Evolutionary conservation across 37 sponge, comb jelly and placozoan genomes (phyloP).

Genomic region (Crambe crambe): DNA sequence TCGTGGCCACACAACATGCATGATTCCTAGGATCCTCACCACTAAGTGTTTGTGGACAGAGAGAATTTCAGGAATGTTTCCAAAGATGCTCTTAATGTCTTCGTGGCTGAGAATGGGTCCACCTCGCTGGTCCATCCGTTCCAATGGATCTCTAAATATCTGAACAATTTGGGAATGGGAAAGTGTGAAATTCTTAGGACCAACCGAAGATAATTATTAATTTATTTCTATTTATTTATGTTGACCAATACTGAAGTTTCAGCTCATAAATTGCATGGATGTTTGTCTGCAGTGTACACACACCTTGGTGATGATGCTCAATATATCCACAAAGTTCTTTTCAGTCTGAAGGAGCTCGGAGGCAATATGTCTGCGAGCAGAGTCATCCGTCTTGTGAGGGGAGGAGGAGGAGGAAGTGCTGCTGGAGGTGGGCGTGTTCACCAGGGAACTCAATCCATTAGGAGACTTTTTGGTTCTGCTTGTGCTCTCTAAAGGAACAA

Average conservation of each 20-base stretch:
- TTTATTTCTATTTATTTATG: no score
- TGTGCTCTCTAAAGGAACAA: not conserved
- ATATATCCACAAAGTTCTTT: slow-evolving; percentile 86
- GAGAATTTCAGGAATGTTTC: slow-evolving; percentile 82
- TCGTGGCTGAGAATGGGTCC: slow-evolving; percentile 77
- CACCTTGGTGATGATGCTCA: slow-evolving; percentile 75
- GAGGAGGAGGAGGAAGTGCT: slow-evolving; percentile 4
- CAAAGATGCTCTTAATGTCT: slow-evolving; percentile 89
- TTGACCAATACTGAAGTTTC: no score
- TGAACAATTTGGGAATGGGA: not conserved
- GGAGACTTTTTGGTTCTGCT: not conserved
- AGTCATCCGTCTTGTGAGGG: slow-evolving; percentile 32
- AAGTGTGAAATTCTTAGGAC: no score
- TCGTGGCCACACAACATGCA: no score
- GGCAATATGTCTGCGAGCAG: slow-evolving; percentile 80
- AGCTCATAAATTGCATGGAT: no score
- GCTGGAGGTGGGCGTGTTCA: slow-evolving; percentile 26
- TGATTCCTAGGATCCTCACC: no score
- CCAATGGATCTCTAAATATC: slow-evolving; percentile 87
- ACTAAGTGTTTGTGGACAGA: slow-evolving; percentile 66
- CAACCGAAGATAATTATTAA: no score
- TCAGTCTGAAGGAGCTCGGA: slow-evolving; percentile 90
- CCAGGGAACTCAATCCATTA: not conserved
- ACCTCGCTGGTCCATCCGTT: slow-evolving; percentile 66
- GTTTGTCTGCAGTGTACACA: no score